Conservation (phyloP, 23 tunicate species). For the Halocynthia aurantium region DNA sequence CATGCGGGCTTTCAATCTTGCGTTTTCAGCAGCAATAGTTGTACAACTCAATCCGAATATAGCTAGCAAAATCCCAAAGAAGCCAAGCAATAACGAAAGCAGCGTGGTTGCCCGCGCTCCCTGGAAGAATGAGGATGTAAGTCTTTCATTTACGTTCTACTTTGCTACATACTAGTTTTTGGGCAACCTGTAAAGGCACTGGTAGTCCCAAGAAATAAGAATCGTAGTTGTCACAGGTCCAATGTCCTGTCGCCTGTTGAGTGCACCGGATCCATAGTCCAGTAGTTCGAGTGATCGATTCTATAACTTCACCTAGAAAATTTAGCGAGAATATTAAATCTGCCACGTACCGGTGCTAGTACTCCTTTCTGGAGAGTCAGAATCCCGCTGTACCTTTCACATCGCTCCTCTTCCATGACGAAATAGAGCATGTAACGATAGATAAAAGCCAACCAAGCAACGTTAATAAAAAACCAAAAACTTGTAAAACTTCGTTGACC, state of each 20-base stretch:
- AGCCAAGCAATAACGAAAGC: conserved; percentile 48
- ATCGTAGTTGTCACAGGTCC: conserved; percentile 91
- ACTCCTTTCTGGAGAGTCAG: not conserved
- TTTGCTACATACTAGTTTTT: no score
- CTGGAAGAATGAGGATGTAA: conserved; percentile 14
- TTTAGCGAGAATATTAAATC: not conserved
- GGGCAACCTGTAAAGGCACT: conserved; percentile 52
- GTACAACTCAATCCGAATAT: conserved; percentile 78
- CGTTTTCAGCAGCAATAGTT: conserved; percentile 56
- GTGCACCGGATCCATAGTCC: conserved; percentile 89
- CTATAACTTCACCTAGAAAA: conserved; percentile 73
- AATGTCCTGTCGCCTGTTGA: conserved; percentile 69
- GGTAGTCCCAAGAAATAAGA: conserved; percentile 92
- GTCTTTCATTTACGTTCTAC: not conserved
- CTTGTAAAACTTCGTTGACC: conserved; percentile 72
- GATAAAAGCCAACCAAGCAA: conserved; percentile 49
- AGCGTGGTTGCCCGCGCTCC: conserved; percentile 57
- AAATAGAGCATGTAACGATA: conserved; percentile 52
- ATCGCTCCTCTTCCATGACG: conserved; percentile 65
- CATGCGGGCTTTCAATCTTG: conserved; percentile 66
- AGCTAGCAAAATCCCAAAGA: conserved; percentile 27
- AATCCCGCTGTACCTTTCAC: conserved; percentile 40
- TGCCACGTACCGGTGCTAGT: not conserved
- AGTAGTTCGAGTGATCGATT: conserved; percentile 46
- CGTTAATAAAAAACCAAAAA: conserved; percentile 48